A percentile compares a stretch with the other conserved stretches of the same genome.
Conservation (phyloP, 2,888 invertebrate genomes). For the Habroteleia sp. region DNA sequence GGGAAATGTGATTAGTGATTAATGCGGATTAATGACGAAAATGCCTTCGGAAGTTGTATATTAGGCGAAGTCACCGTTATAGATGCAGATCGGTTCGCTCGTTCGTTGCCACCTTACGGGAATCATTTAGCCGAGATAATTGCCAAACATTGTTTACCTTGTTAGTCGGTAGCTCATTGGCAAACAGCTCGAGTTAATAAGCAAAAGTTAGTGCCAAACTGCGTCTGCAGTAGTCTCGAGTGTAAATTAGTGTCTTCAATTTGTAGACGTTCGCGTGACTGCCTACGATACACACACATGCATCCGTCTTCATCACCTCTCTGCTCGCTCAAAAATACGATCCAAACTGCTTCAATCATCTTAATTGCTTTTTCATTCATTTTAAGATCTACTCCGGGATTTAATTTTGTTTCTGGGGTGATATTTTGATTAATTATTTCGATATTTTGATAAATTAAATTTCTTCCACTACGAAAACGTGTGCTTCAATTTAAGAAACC, state of each 20-base stretch:
- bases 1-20: conserved; percentile 30
- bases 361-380: no score
- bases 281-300: conserved; percentile 46
- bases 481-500: no score
- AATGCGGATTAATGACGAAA: conserved; percentile 39
- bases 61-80: conserved; percentile 48
- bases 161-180: conserved; percentile 76
- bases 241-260: conserved; percentile 80
- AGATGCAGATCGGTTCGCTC: conserved; percentile 45
- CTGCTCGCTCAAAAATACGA: no score
- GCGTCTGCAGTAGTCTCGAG: conserved; percentile 65
- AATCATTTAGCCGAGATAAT: conserved; percentile 73
- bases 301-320: no score
- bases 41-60: conserved; percentile 32
- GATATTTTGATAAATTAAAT: no score
- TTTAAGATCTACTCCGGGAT: no score
- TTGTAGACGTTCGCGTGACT: conserved; percentile 76
- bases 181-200: conserved; percentile 78
- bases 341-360: no score
- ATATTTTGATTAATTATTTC: no score
- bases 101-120: conserved; percentile 40
- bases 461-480: no score
- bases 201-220: conserved; percentile 65
- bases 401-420: no score
- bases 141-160: conserved; percentile 80